Percentiles rank a stretch among this genome's conserved stretches.
Conservation (phyloP, 2,888 invertebrate genomes). For the Diogma glabrata region DNA sequence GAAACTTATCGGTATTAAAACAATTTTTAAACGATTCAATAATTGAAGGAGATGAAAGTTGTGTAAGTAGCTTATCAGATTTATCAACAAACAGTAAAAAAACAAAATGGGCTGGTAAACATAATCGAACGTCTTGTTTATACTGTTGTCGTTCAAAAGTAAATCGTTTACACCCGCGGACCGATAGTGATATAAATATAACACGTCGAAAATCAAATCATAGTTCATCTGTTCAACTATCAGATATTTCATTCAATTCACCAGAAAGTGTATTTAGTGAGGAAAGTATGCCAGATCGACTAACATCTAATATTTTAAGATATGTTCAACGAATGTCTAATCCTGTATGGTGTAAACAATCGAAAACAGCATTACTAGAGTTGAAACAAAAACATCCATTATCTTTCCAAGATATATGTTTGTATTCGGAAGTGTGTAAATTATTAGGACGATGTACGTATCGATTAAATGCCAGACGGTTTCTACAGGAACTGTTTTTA, state of each 20-base stretch:
- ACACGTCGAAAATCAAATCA: slow-evolving; percentile 20
- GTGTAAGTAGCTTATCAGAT: slow-evolving; percentile 37
- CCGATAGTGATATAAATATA: slow-evolving; percentile 23
- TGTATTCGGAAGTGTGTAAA: slow-evolving; percentile 84
- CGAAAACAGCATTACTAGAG: slow-evolving; percentile 68
- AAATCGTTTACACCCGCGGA: slow-evolving; percentile 24
- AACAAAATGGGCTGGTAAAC: slow-evolving; percentile 31
- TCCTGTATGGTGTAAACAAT: slow-evolving; percentile 66
- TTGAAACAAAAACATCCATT: slow-evolving; percentile 61
- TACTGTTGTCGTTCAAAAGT: slow-evolving; percentile 31
- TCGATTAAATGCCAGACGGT: slow-evolving; percentile 69
- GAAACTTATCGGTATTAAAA: slow-evolving; percentile 28
- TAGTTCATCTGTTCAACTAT: slow-evolving; percentile 25
- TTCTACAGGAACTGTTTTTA: slow-evolving; percentile 86
- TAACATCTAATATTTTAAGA: slow-evolving; percentile 44
- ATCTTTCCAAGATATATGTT: slow-evolving; percentile 72
- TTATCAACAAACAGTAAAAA: slow-evolving; percentile 34
- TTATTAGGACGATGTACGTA: slow-evolving; percentile 69
- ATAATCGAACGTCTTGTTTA: slow-evolving; percentile 31
- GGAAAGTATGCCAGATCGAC: slow-evolving; percentile 31
- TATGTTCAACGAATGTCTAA: slow-evolving; percentile 65
- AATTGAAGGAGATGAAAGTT: slow-evolving; percentile 34
- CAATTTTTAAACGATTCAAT: slow-evolving; percentile 32
- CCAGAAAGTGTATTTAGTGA: slow-evolving; percentile 37
- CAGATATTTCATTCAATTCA: slow-evolving; percentile 33